phyloP scores from a whole-genome alignment of 2,113 vertebrate genomes.

The Ptyas mucosa region DNA sequence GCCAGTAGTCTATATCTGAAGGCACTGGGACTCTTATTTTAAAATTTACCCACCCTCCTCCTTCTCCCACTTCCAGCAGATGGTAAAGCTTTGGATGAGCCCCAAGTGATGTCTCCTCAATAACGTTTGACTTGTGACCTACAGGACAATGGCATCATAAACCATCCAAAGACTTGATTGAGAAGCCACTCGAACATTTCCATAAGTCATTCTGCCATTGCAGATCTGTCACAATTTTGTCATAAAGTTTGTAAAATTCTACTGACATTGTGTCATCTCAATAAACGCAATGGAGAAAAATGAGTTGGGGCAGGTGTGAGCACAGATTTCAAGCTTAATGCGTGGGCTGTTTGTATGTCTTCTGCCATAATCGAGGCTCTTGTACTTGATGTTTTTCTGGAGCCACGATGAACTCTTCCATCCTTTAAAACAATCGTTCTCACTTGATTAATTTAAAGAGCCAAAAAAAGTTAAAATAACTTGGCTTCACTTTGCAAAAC shows the following conservation, averaged over 20 bases:
- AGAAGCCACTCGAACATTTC: constrained; percentile 70
- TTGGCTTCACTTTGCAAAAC: constrained; percentile 56
- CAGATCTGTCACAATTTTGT: constrained; percentile 73
- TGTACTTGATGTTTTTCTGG: constrained; percentile 70
- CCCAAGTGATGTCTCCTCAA: constrained; percentile 60
- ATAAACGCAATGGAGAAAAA: constrained; percentile 71
- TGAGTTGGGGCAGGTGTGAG: constrained; percentile 68
- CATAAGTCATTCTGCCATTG: constrained; percentile 72
- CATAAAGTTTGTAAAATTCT: constrained; percentile 72
- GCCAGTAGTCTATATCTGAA: constrained; percentile 55
- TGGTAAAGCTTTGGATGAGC: constrained; percentile 68
- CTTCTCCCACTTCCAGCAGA: constrained; percentile 62
- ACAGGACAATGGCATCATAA: constrained; percentile 71
- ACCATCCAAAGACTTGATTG: constrained; percentile 70
- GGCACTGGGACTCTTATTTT: constrained; percentile 54
- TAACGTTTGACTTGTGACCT: constrained; percentile 63
- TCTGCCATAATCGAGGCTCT: constrained; percentile 71
- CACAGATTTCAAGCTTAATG: constrained; percentile 73
- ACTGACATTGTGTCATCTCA: constrained; percentile 73
- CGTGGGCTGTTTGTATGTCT: constrained; percentile 71
- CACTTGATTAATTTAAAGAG: constrained; percentile 66
- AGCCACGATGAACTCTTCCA: constrained; percentile 67
- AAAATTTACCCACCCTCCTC: constrained; percentile 49
- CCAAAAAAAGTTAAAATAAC: constrained; percentile 48
- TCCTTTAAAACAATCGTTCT: constrained; percentile 67